Percentiles rank a stretch among this genome's conserved stretches.
These are phyloP conservation scores for Himantopus leucocephalus DNA, from an alignment of 2,113 vertebrate genomes.

Conservation along the genomic window DNA sequence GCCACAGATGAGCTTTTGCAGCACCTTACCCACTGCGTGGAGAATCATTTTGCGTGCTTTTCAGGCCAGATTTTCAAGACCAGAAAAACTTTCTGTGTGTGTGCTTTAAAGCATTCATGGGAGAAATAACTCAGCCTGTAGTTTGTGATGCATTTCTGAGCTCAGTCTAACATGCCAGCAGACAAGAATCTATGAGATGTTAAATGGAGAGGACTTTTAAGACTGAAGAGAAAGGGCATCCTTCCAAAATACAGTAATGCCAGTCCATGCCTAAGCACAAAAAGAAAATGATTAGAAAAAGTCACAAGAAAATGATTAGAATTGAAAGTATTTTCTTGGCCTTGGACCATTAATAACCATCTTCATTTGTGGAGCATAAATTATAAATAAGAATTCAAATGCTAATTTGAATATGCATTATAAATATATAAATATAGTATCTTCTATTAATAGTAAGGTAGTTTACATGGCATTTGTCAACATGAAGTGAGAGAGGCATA, in stretches of 20 bases:
- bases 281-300: not conserved
- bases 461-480: not conserved
- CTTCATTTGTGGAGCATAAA: not conserved
- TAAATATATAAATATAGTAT: not conserved
- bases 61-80: not conserved
- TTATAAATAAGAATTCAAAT: not conserved
- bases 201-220: not conserved
- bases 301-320: not conserved
- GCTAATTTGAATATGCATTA: not conserved
- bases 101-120: not conserved
- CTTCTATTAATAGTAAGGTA: not conserved
- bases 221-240: not conserved
- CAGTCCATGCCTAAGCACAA: not conserved
- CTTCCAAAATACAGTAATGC: not conserved
- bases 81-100: not conserved
- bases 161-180: not conserved
- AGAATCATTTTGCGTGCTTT: not conserved
- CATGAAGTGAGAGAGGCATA: not conserved
- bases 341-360: not conserved
- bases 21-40: not conserved
- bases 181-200: not conserved
- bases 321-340: not conserved
- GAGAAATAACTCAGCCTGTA: not conserved
- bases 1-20: not conserved
- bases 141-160: not conserved